Evolutionary conservation across 2,113 vertebrate genomes (phyloP).

Genomic region (Notechis scutatus): DNA sequence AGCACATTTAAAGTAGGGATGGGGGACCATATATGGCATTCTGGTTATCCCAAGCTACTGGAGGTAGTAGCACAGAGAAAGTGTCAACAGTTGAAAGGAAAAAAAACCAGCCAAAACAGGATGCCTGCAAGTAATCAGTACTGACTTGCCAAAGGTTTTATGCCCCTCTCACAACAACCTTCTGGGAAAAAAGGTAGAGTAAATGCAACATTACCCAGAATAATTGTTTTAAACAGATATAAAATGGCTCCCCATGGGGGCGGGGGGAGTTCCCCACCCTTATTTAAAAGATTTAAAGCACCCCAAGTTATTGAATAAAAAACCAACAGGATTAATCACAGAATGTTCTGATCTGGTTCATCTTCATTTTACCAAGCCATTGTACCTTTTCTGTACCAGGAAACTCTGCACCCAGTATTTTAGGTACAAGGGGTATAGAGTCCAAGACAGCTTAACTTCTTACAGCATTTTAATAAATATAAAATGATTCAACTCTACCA

Average conservation of each 20-base stretch:
- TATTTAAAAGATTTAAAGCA: conserved; percentile 35
- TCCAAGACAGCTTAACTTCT: conserved; percentile 60
- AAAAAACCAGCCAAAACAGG: neutral
- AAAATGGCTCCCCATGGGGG: neutral
- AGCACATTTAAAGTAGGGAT: conserved; percentile 34
- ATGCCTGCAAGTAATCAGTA: neutral
- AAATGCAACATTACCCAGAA: neutral
- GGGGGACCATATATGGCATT: neutral
- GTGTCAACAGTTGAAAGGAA: neutral
- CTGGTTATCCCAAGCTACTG: neutral
- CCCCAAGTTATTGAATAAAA: conserved; percentile 55
- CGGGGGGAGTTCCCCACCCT: neutral
- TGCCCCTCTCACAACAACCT: neutral
- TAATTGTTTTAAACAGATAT: neutral
- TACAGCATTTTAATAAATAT: conserved; percentile 60
- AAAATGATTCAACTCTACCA: conserved; percentile 57
- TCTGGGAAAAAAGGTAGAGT: neutral
- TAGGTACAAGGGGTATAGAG: conserved; percentile 49
- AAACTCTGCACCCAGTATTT: conserved; percentile 61
- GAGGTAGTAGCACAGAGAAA: neutral
- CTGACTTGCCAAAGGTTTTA: neutral
- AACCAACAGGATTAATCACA: conserved; percentile 58
- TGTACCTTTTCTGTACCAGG: conserved; percentile 50
- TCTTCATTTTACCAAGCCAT: conserved; percentile 55
- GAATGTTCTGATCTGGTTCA: conserved; percentile 60